Percentiles rank a stretch among this genome's conserved stretches.
Conservation (phyloP, 2,888 invertebrate species). For the Diarsia brunnea region DNA sequence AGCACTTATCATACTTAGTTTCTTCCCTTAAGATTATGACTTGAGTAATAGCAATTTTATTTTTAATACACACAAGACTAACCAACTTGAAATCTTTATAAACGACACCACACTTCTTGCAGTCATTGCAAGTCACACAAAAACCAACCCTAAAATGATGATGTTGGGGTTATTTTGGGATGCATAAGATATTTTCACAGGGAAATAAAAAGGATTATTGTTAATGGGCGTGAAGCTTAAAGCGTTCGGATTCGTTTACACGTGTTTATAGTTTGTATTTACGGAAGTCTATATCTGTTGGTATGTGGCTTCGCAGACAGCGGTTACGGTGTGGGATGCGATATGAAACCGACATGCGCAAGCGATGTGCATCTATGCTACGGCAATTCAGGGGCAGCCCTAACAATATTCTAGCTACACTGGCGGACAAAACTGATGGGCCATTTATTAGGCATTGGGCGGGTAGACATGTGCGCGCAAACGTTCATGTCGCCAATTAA, state of each 20-base stretch:
- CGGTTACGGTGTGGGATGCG: constrained; percentile 35
- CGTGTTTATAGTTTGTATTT: constrained; percentile 79
- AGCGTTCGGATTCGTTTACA: constrained; percentile 77
- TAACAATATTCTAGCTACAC: no score
- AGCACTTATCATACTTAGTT: constrained; percentile 63
- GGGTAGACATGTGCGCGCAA: no score
- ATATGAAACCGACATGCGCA: neutral
- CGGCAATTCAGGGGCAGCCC: no score
- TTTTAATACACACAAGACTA: constrained; percentile 76
- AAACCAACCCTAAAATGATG: constrained; percentile 72
- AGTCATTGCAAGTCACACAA: constrained; percentile 49
- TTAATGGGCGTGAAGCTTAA: constrained; percentile 80
- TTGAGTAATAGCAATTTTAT: constrained; percentile 81
- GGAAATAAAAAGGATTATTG: constrained; percentile 85
- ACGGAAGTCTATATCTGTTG: constrained; percentile 75
- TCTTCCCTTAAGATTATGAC: constrained; percentile 71
- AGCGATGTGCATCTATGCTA: no score
- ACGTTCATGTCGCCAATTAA: no score
- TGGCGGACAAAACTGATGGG: no score
- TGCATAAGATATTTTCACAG: constrained; percentile 62
- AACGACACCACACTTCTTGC: constrained; percentile 73
- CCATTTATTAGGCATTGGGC: no score
- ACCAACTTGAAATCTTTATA: constrained; percentile 81
- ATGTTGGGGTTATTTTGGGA: constrained; percentile 61
- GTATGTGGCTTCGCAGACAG: constrained; percentile 62